These are phyloP conservation scores for Nomada ruficornis DNA, from an alignment of 2,888 invertebrate genomes.

Conservation along the genomic window DNA sequence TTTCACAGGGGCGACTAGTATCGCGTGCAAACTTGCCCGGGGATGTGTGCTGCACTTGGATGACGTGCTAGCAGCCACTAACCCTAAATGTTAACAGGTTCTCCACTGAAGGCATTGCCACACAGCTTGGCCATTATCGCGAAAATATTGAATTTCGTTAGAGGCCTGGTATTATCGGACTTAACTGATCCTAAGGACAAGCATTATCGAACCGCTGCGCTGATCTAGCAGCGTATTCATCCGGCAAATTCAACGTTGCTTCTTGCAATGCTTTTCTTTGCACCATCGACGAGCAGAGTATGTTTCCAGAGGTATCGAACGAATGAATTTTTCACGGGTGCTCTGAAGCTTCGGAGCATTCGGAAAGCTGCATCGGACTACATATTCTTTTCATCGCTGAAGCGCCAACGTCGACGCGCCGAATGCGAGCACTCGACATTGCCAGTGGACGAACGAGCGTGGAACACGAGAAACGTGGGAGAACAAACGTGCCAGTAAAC, in stretches of 20 bases:
- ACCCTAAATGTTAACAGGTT: conserved; percentile 81
- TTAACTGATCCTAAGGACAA: conserved; percentile 65
- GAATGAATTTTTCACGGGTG: conserved; percentile 11
- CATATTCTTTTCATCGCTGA: background rate
- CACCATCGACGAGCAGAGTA: too few relatives aligned
- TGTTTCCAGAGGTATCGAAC: background rate
- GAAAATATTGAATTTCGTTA: conserved; percentile 82
- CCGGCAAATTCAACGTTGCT: background rate
- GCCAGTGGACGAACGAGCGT: too few relatives aligned
- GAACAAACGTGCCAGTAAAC: background rate
- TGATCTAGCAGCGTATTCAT: conserved; percentile 29
- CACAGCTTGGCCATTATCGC: conserved; percentile 69
- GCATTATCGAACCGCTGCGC: conserved; percentile 69
- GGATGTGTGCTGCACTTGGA: conserved; percentile 44
- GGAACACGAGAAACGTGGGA: too few relatives aligned
- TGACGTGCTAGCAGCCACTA: conserved; percentile 79
- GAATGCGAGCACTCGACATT: background rate
- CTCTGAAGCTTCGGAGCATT: conserved; percentile 3
- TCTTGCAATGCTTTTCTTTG: too few relatives aligned
- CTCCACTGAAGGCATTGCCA: conserved; percentile 73
- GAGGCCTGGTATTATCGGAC: conserved; percentile 76
- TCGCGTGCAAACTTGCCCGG: background rate
- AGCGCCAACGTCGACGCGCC: background rate
- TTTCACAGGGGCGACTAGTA: background rate
- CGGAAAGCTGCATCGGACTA: background rate